Conservation (phyloP, 2,888 invertebrate species). For the Osmoderma eremita region DNA sequence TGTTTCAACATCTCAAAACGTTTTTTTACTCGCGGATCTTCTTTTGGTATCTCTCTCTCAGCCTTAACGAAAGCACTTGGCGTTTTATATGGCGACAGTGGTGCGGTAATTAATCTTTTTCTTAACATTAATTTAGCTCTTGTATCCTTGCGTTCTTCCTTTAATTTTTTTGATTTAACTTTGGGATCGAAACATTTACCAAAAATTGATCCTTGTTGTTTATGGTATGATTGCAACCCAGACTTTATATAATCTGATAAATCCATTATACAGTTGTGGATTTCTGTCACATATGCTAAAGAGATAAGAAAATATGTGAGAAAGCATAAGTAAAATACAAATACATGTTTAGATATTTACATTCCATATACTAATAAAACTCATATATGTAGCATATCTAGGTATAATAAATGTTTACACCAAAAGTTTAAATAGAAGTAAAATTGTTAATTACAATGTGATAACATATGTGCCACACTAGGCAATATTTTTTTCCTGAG, state of each 20-base stretch:
- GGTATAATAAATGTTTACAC: too few species aligned
- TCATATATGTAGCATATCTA: too few species aligned
- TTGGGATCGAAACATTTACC: conserved; percentile 3
- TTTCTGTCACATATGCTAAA: too few species aligned
- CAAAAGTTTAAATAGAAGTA: too few species aligned
- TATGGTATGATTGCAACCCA: not conserved
- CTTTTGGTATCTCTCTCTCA: not conserved
- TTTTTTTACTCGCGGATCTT: conserved; percentile 24
- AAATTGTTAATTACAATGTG: too few species aligned
- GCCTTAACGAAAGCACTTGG: conserved; percentile 2
- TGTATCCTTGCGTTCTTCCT: not conserved
- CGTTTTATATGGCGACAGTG: conserved; percentile 25
- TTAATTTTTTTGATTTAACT: not conserved
- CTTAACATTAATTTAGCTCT: conserved; percentile 8
- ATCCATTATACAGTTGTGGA: too few species aligned
- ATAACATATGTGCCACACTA: too few species aligned
- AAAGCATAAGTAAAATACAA: too few species aligned
- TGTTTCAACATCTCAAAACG: conserved; percentile 53
- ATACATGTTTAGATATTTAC: too few species aligned
- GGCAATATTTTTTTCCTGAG: too few species aligned
- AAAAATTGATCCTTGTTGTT: conserved; percentile 1
- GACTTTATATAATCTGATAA: conserved; percentile 19
- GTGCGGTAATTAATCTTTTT: conserved; percentile 7
- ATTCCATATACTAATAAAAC: too few species aligned
- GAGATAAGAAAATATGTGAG: too few species aligned